Evolutionary conservation across 2,113 vertebrate genomes (phyloP).

Genomic region (Monopterus albus): DNA sequence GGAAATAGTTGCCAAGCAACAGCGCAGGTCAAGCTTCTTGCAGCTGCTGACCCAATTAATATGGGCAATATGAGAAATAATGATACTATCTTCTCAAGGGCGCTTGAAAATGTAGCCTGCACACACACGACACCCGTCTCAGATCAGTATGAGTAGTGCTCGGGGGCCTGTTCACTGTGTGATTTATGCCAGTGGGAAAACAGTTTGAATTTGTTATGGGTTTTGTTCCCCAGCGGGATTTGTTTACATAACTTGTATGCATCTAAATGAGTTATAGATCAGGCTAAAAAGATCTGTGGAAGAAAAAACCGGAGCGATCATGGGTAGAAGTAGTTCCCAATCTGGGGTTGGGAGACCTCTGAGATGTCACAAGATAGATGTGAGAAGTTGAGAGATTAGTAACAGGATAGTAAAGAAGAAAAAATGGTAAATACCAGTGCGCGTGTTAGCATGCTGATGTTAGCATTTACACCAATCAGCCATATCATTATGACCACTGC

Average conservation of each 20-base stretch:
- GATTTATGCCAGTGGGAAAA: conserved; percentile 60
- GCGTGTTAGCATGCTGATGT: neutral
- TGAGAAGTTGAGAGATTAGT: neutral
- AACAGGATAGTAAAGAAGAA: neutral
- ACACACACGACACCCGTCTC: conserved; percentile 38
- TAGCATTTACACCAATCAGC: too few relatives aligned
- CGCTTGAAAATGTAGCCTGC: conserved; percentile 55
- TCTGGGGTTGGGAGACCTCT: neutral
- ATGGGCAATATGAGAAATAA: conserved; percentile 68
- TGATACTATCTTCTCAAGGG: conserved; percentile 69
- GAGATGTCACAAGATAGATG: neutral
- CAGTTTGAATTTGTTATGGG: conserved; percentile 48
- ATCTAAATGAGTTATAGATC: conserved; percentile 56
- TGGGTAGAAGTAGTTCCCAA: conserved; percentile 3
- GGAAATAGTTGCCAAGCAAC: conserved; percentile 79
- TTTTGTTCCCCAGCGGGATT: conserved; percentile 28
- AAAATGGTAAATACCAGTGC: too few relatives aligned
- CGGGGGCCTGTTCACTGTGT: conserved; percentile 19
- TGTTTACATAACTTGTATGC: conserved; percentile 45
- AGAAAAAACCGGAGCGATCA: conserved; percentile 16
- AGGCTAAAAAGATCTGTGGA: conserved; percentile 19
- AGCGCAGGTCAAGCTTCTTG: conserved; percentile 62
- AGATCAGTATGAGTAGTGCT: conserved; percentile 47
- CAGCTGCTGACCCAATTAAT: conserved; percentile 78
- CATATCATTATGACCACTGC: too few relatives aligned